Evolutionary conservation across 1,140 invertebrate genomes (phyloP), one percentile per base, ranked within the genome.

Genomic region (Physella acuta): DNA sequence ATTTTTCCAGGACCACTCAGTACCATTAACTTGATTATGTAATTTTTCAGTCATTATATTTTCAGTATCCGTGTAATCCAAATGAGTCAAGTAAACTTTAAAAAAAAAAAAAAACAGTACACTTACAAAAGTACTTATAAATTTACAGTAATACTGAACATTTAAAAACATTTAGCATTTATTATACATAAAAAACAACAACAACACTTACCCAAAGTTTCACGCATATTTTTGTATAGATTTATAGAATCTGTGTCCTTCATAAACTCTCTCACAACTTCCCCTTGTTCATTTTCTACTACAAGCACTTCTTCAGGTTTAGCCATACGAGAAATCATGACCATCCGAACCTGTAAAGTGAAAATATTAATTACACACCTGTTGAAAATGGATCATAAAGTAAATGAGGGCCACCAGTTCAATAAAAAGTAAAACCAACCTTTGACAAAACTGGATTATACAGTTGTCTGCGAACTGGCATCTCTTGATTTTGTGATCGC

Each of bases 1-100:
- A 88, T 99, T 99, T 86, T 99, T 99, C 98, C 98, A 99, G 11
- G 97, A 99, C 95, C 97, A 99, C 86, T 99, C 98, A 24, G 90
- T 90, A 17, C 97, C 97, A 87, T 98, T 98, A 0, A 99, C 97
- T 89, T 99, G 98, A 85, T 98, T 97, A 75, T 97, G 93, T 20
- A 99, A 86, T 82, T 99, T 99, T 78, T 98, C 94, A 71, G 96
- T 99, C 97, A 99, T 99, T 61, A 99, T 97, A 72, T 92, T 89
- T 87, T 99, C 97, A 11, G 97, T 99, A 83, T 99, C 98, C 63
- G 90, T 89, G 83, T 94, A 98, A 87, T 99, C 96, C 80, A 99
- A 90, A 91, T 99, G 97, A 17, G 98, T 99, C 52, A 99, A 88
- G 85, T 99, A 99, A 2, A 99, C 97, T 83, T 74, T 62, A 82